phyloP scores from a whole-genome alignment of 2,888 invertebrate species.

The Tuta absoluta region DNA sequence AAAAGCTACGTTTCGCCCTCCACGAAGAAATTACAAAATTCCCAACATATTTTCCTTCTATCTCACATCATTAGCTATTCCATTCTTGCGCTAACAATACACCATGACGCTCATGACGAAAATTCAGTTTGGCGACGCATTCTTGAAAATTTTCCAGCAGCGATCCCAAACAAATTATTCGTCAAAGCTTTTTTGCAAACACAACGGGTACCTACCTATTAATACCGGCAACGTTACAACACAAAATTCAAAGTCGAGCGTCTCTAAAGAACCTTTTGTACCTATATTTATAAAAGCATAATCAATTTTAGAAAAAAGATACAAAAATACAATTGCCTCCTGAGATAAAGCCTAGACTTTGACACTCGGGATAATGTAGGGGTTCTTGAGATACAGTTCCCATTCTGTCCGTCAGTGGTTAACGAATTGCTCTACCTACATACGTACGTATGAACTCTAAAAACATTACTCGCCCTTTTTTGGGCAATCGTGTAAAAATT shows the following conservation, averaged over 20 bases:
- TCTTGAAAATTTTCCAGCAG: slow-evolving; percentile 15
- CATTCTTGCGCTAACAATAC: slow-evolving; percentile 13
- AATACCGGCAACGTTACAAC: slow-evolving; percentile 11
- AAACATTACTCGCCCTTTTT: too few relatives aligned
- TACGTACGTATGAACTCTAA: too few relatives aligned
- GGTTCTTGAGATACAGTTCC: too few relatives aligned
- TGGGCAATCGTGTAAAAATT: too few relatives aligned
- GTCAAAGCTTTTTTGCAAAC: slow-evolving; percentile 22
- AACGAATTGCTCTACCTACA: too few relatives aligned
- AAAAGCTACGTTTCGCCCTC: neutral
- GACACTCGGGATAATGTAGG: too few relatives aligned
- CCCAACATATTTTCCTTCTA: slow-evolving; percentile 2
- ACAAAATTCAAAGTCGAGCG: slow-evolving; percentile 32
- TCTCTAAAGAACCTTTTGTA: too few relatives aligned
- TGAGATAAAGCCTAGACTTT: too few relatives aligned
- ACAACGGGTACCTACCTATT: slow-evolving; percentile 21
- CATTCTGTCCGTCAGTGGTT: too few relatives aligned
- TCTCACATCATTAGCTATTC: slow-evolving; percentile 14
- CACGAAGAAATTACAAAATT: neutral
- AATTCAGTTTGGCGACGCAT: slow-evolving; percentile 10
- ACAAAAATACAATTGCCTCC: too few relatives aligned
- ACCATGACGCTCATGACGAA: neutral
- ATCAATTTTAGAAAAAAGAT: too few relatives aligned
- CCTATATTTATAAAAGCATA: too few relatives aligned
- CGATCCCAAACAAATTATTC: slow-evolving; percentile 20